Evolutionary conservation across 2,113 vertebrate genomes (phyloP).

Genomic region (Cairina moschata): DNA sequence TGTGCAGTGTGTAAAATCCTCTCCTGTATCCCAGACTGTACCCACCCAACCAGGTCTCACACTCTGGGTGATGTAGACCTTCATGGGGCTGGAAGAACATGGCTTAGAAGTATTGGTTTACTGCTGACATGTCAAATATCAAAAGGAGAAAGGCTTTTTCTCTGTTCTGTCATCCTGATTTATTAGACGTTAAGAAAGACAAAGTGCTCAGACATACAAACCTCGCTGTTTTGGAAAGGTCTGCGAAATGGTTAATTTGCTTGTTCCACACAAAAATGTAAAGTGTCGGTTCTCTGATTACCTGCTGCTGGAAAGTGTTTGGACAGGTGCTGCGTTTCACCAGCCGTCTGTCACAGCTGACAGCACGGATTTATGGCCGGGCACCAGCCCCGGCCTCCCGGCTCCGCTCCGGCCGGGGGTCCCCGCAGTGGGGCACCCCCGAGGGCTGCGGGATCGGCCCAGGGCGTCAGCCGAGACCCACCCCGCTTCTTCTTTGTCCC

Average conservation of each 20-base stretch:
- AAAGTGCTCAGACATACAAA: not conserved
- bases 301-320: constrained; percentile 59
- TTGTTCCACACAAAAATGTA: constrained; percentile 61
- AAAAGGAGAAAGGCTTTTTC: constrained; percentile 10
- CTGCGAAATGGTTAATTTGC: constrained; percentile 47
- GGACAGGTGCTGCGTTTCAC: constrained; percentile 49
- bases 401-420: too few relatives aligned
- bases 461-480: rapidly evolving
- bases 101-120: not conserved
- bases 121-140: constrained; percentile 13
- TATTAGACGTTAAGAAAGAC: constrained; percentile 60
- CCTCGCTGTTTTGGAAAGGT: constrained; percentile 3
- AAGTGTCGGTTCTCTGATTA: constrained; percentile 47
- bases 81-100: not conserved
- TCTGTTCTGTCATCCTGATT: constrained; percentile 60
- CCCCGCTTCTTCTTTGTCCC: too few relatives aligned
- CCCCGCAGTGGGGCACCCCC: not conserved
- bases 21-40: not conserved
- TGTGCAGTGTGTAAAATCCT: not conserved
- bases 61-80: not conserved
- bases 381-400: not conserved
- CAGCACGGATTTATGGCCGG: constrained; percentile 44
- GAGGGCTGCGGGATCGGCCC: not conserved
- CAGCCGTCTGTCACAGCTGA: constrained; percentile 41
- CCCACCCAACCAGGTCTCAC: not conserved